Evolutionary conservation across 2,888 invertebrate genomes (phyloP), one percentile per base, ranked within the genome.

Genomic region (Brachypterus glaber): DNA sequence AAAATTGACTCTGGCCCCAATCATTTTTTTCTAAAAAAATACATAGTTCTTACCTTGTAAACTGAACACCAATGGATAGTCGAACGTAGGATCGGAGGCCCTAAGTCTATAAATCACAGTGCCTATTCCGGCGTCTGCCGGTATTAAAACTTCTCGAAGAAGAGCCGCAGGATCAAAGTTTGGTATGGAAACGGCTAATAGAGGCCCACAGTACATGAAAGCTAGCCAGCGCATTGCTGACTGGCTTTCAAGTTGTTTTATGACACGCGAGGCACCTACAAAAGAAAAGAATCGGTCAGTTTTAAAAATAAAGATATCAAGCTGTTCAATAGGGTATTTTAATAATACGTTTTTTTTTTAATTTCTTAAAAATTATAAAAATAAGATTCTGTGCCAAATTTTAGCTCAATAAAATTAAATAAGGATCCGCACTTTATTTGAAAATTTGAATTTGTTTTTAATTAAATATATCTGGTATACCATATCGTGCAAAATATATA

Each of bases 51-150:
- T 13, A 4, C 27, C 27, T 4, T 11, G 12, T 9, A 27, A 75
- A 54, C 83, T 81, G 67, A 90, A 90, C 50, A 77, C 73, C 52
- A 90, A 68, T 40, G 90, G 90, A 67, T 87, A 89, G 67, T 88
- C 86, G 63, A 83, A 85, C 65, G 86, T 83, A 41, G 87, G 82
- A 63, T 91, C 90, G 50, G 83, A 83, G 45, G 88, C 90, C 57
- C 88, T 77, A 53, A 91, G 75, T 37, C 59, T 48, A 70, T 90
- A 91, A 66, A 92, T 82, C 60, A 88, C 81, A 38, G 87, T 81
- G 53, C 84, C 84, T 53, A 85, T 77, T 54, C 82, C 76, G 32
- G 86, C 85, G 64, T 89, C 88, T 33, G 84, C 78, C 37, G 90
- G 90, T 41, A 90, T 78, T 39, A 88, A 70, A 45, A 88, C 82